Evolutionary conservation across 2,888 invertebrate genomes (phyloP).

Genomic region (Drosophila dives): DNA sequence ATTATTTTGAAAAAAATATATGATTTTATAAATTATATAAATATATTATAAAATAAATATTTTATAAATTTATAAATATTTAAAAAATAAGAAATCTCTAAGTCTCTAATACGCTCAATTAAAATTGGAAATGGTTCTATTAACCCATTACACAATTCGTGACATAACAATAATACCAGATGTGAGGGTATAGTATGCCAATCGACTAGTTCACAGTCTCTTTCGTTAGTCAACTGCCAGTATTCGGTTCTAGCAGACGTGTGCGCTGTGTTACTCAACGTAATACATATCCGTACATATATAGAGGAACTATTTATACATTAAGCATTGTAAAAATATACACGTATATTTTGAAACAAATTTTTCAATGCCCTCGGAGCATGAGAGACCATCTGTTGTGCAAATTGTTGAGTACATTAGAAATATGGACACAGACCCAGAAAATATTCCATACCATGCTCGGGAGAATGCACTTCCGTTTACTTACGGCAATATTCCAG

Average conservation of each 20-base stretch:
- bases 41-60: neutral
- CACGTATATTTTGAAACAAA: constrained; percentile 29
- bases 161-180: constrained; percentile 1
- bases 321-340: constrained; percentile 43
- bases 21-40: neutral
- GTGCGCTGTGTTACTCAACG: constrained; percentile 13
- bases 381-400: constrained; percentile 28
- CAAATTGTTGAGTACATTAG: constrained; percentile 7
- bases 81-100: neutral
- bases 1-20: neutral
- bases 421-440: constrained; percentile 53
- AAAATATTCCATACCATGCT: constrained; percentile 93
- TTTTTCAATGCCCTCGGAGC: constrained; percentile 51
- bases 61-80: neutral
- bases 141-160: neutral
- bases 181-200: constrained; percentile 14
- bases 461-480: constrained; percentile 94
- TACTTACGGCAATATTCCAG: constrained; percentile 90
- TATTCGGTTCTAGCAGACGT: constrained; percentile 36
- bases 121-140: neutral
- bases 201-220: constrained; percentile 12
- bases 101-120: neutral
- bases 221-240: constrained; percentile 33
- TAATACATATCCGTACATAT: constrained; percentile 11
- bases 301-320: constrained; percentile 27